Evolutionary conservation across 1,140 invertebrate genomes (phyloP).

Genomic region (Cydia amplana): DNA sequence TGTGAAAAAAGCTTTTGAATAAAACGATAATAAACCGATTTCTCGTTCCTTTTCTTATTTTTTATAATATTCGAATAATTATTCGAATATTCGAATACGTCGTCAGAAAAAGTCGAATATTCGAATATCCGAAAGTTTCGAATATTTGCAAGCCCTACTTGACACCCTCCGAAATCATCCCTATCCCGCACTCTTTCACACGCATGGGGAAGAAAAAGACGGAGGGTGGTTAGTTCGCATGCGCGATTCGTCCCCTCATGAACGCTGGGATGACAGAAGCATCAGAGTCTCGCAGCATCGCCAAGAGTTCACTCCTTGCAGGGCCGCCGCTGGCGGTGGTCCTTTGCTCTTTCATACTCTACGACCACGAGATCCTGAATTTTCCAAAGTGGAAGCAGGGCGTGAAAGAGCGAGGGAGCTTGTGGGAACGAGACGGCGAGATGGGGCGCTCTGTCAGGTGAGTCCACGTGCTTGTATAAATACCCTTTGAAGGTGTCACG

Average conservation of each 20-base stretch:
- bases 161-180: slow-evolving; percentile 76
- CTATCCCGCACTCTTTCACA: slow-evolving; percentile 49
- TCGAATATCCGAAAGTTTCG: too few species aligned
- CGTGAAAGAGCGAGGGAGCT: slow-evolving; percentile 73
- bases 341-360: slow-evolving; percentile 69
- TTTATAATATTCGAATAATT: too few species aligned
- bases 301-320: slow-evolving; percentile 64
- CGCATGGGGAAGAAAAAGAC: slow-evolving; percentile 53
- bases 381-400: slow-evolving; percentile 47
- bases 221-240: slow-evolving; percentile 53
- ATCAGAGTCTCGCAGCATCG: slow-evolving; percentile 62
- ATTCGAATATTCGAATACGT: too few species aligned
- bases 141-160: too few species aligned
- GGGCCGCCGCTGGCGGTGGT: slow-evolving; percentile 74
- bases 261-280: slow-evolving; percentile 64
- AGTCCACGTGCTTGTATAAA: slow-evolving; percentile 65
- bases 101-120: too few species aligned
- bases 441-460: slow-evolving; percentile 68
- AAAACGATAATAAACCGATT: too few species aligned
- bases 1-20: too few species aligned
- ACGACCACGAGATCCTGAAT: background rate
- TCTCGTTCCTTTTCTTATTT: too few species aligned
- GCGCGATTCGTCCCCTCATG: slow-evolving; percentile 69
- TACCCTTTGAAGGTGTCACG: background rate
- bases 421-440: slow-evolving; percentile 69